Evolutionary conservation across 2,797 vertebrate species (phyloP).

Genomic region (Anolis apletophallus): DNA sequence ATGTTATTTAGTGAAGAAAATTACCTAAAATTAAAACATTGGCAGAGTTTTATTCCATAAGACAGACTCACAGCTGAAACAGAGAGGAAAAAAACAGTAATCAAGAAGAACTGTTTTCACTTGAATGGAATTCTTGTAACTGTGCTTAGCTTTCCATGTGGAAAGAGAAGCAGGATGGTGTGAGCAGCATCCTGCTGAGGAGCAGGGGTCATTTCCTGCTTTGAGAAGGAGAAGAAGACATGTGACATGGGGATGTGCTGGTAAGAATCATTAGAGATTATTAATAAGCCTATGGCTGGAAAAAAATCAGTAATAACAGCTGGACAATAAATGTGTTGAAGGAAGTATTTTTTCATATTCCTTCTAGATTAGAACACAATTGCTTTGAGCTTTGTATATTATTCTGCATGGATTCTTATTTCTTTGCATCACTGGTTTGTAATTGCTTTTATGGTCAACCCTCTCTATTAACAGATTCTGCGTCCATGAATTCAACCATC

Average conservation of each 20-base stretch:
- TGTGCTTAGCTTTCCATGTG: conserved; percentile 47
- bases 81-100: conserved; percentile 1
- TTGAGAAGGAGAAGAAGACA: conserved; percentile 37
- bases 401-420: background rate
- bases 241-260: conserved; percentile 43
- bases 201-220: conserved; percentile 66
- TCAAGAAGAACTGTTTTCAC: conserved; percentile 35
- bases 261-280: conserved; percentile 51
- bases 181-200: conserved; percentile 67
- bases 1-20: background rate
- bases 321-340: conserved; percentile 13
- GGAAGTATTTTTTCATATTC: conserved; percentile 28
- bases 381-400: background rate
- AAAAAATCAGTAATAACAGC: conserved; percentile 49
- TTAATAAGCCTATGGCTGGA: conserved; percentile 45
- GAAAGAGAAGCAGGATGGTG: conserved; percentile 52
- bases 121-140: conserved; percentile 45
- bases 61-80: conserved; percentile 10
- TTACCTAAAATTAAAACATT: conserved; percentile 20
- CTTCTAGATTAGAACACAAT: conserved; percentile 40
- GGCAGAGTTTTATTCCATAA: conserved; percentile 17
- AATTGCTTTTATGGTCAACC: background rate
- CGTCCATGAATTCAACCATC: no score
- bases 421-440: background rate
- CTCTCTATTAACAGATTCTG: no score